Evolutionary conservation across 2,113 vertebrate species (phyloP).

Genomic region (Camelus bactrianus): DNA sequence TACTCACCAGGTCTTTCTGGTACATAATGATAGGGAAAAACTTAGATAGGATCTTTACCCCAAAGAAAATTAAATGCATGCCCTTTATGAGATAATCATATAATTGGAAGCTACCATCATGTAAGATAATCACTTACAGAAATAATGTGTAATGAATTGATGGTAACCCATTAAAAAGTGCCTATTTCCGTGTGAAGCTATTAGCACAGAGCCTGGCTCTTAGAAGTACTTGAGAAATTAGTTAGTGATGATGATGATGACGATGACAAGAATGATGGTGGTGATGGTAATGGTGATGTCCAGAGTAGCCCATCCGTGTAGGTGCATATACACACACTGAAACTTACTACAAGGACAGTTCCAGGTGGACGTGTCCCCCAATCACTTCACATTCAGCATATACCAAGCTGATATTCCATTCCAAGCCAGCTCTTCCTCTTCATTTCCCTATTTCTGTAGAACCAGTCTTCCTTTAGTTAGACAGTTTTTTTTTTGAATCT

Average conservation of each 20-base stretch:
- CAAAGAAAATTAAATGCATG: not conserved
- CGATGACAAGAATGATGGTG: not conserved
- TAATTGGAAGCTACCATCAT: not conserved
- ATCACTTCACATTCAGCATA: not conserved
- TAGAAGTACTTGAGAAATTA: not conserved
- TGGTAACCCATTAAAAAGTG: not conserved
- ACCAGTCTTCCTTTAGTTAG: not conserved
- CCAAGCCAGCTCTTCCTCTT: not conserved
- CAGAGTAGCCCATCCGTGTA: not conserved
- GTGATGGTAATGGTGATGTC: not conserved
- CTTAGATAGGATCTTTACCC: not conserved
- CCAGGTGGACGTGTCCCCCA: not conserved
- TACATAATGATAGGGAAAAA: not conserved
- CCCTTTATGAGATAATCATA: not conserved
- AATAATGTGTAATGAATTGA: not conserved
- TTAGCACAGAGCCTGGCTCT: not conserved
- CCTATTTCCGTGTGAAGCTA: not conserved
- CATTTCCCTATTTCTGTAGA: not conserved
- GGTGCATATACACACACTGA: too few relatives aligned
- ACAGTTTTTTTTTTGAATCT: too few relatives aligned
- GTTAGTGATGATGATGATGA: not conserved
- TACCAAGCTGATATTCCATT: not conserved
- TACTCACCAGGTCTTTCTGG: not conserved
- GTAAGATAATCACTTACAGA: not conserved
- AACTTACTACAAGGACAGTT: not conserved